Percentiles rank a stretch among this genome's conserved stretches.
Conservation (phyloP, 2,888 invertebrate genomes). For the Plebejus argus region DNA sequence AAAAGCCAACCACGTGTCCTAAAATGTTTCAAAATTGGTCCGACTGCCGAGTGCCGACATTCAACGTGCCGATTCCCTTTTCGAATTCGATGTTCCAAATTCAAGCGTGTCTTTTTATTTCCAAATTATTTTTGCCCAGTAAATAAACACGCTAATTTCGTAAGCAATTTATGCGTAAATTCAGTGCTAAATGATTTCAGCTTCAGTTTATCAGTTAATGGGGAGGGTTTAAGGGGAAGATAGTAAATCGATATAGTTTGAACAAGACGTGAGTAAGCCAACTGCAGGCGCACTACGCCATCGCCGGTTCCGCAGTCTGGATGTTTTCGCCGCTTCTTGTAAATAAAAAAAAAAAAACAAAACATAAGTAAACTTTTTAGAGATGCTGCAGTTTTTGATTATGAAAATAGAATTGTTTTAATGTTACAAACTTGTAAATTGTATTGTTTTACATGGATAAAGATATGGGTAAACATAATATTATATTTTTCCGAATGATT, state of each 20-base stretch:
- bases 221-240: slow-evolving; percentile 40
- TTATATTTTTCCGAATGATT: neutral
- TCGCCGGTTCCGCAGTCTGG: slow-evolving; percentile 68
- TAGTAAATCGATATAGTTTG: slow-evolving; percentile 71
- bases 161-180: neutral
- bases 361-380: neutral
- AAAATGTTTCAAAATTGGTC: neutral
- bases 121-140: neutral
- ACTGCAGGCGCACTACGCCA: slow-evolving; percentile 77
- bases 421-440: neutral
- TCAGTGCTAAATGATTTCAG: neutral
- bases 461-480: neutral
- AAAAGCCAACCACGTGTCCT: slow-evolving; percentile 11
- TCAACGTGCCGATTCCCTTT: neutral
- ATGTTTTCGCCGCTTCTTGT: slow-evolving; percentile 34
- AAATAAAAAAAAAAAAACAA: slow-evolving; percentile 23
- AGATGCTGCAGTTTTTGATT: neutral
- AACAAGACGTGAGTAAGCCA: slow-evolving; percentile 64
- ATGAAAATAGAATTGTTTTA: neutral
- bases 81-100: slow-evolving; percentile 8
- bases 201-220: slow-evolving; percentile 20
- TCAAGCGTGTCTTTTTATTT: neutral
- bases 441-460: neutral
- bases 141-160: neutral
- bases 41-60: neutral